Evolutionary conservation across 2,797 vertebrate species (phyloP), one percentile per base, ranked within the genome.

Genomic region (Austrolebias charrua): DNA sequence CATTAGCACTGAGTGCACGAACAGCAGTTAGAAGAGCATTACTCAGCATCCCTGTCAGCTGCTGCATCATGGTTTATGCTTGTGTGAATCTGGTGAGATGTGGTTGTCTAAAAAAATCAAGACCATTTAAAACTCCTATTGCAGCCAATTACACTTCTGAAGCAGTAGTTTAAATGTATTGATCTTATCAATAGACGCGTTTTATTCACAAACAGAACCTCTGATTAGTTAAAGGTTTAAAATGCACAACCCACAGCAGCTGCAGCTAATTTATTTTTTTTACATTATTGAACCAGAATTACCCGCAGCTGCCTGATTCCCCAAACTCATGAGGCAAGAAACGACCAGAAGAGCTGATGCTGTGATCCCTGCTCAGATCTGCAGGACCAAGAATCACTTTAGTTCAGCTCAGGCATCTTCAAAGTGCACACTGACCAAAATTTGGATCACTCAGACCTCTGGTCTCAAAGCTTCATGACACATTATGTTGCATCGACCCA

Each of bases 21-120:
- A 55, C 64, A 80, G 74, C 68, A 60, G 59, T 79, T 67, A 69
- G 49, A 74, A 63, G 19, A 60, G 55, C 53, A 46, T 71, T 73
- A 66, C 67, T 86, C 79, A 87, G 78, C 78, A 79, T 49, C 20
- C 47, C 52, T 67, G 55, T 78, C 46, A 75, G 60, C 67, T 18
- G 2, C 24, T 52, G 45, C 18, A 52, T 18, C 49, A 45, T 1
- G 29, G 35, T 50, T 47, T 53, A 29, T 24, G 31, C 24, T 8
- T 62, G 8, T 58, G 43, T 44, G 24, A 49, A 31, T 49, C 16
- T 29, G 18, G 15, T 15, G 8, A 20, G 35, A 6, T 38, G 35
- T 8, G 13, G 2, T 2, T 19, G 35, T 10, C 31, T 3, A 14
- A 29, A 56, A 24, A 14, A 6, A 42, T 49, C 14, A 42, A 31